phyloP scores from a whole-genome alignment of 2,797 vertebrate species.

The Peromyscus nudipes region DNA sequence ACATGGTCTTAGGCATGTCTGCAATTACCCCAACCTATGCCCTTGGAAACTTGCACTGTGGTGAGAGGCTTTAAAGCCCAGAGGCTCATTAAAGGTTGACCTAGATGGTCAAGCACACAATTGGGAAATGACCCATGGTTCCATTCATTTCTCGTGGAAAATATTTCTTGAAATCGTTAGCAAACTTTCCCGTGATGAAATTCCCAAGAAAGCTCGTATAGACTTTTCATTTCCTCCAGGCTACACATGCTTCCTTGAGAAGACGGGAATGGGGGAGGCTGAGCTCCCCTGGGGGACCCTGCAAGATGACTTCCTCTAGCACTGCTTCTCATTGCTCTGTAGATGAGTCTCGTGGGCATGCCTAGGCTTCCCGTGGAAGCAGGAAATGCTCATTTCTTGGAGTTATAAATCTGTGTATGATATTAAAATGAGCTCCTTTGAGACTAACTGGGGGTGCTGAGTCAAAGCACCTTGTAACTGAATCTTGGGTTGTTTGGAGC shows the following conservation, averaged over 20 bases:
- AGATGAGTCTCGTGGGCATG: slow-evolving; percentile 55
- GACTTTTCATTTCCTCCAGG: slow-evolving; percentile 81
- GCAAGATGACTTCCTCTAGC: slow-evolving; percentile 59
- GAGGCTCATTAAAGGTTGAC: slow-evolving; percentile 22
- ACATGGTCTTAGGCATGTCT: neutral
- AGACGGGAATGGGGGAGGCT: neutral
- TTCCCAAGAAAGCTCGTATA: slow-evolving; percentile 75
- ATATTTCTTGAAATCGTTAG: slow-evolving; percentile 76
- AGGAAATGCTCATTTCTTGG: slow-evolving; percentile 74
- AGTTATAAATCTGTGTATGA: slow-evolving; percentile 78
- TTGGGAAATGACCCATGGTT: slow-evolving; percentile 52
- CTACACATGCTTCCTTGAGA: slow-evolving; percentile 59
- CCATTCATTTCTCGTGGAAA: slow-evolving; percentile 66
- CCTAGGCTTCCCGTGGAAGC: slow-evolving; percentile 62
- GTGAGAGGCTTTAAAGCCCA: neutral
- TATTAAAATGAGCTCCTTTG: slow-evolving; percentile 75
- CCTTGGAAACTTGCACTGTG: slow-evolving; percentile 20
- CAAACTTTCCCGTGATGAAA: slow-evolving; percentile 71
- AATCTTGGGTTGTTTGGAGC: neutral
- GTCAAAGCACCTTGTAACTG: neutral
- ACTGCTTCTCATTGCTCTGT: slow-evolving; percentile 15
- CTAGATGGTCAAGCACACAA: neutral
- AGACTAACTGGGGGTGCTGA: neutral
- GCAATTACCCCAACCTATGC: neutral
- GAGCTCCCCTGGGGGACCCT: slow-evolving; percentile 18